phyloP scores from a whole-genome alignment of 2,113 vertebrate species.

The Silurus asotus region DNA sequence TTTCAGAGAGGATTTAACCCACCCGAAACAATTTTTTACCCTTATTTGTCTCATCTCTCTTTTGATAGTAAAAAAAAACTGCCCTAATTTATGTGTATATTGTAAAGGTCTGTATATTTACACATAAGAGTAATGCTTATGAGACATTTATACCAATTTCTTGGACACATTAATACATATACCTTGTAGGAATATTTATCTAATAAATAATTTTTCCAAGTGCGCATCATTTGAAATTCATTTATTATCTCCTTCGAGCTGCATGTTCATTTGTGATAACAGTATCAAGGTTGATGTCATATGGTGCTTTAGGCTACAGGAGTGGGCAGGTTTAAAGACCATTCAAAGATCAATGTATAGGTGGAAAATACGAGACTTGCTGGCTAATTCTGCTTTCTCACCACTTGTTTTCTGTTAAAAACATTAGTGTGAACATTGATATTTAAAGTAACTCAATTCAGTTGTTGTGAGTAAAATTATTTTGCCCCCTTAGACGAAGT shows the following conservation, averaged over 20 bases:
- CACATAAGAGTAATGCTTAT: background rate
- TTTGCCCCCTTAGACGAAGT: background rate
- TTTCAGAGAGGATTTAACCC: background rate
- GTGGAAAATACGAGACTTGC: background rate
- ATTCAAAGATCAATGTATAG: background rate
- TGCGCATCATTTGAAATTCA: background rate
- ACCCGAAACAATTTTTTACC: background rate
- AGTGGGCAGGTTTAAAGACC: background rate
- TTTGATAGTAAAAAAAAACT: background rate
- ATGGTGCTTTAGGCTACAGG: background rate
- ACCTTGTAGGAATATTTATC: background rate
- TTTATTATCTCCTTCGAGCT: background rate
- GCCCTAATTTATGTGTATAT: background rate
- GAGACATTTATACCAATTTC: background rate
- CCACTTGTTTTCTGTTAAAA: background rate
- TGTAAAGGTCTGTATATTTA: background rate
- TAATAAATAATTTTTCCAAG: background rate
- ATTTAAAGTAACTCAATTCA: background rate
- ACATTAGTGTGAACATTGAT: background rate
- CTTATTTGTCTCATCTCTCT: background rate
- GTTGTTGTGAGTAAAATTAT: background rate
- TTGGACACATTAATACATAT: background rate
- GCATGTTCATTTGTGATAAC: background rate
- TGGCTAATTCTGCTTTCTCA: background rate
- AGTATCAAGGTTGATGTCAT: background rate